These are phyloP conservation scores for Strigamia transsilvanica DNA, from an alignment of 2,888 invertebrate species.

Conservation along the genomic window DNA sequence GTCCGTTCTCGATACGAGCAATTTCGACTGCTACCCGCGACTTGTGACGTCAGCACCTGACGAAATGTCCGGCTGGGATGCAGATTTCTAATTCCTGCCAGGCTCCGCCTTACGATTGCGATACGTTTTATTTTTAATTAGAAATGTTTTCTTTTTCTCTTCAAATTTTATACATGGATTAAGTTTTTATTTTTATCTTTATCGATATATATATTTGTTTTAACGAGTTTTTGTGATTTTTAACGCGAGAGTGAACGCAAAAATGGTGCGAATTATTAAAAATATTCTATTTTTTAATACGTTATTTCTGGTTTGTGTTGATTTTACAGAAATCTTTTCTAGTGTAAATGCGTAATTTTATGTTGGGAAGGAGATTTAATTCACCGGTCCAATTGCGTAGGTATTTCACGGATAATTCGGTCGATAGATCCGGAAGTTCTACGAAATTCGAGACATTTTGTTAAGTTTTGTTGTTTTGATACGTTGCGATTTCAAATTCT, in stretches of 20 bases:
- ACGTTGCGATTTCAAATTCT: conserved; percentile 53
- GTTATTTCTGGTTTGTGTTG: not conserved
- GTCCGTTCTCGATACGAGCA: conserved; percentile 78
- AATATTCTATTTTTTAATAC: not conserved
- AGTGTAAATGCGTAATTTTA: conserved; percentile 62
- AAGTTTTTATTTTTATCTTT: not conserved
- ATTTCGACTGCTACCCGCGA: conserved; percentile 97
- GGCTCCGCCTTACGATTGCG: conserved; percentile 54
- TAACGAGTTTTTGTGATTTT: too few species aligned
- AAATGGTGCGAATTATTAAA: not conserved
- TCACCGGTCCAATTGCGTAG: conserved; percentile 72
- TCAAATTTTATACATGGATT: not conserved
- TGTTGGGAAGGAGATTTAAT: conserved; percentile 72
- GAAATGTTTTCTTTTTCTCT: not conserved
- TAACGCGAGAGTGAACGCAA: too few species aligned
- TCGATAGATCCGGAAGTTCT: conserved; percentile 78
- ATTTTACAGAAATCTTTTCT: conserved; percentile 4
- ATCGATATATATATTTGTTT: too few species aligned
- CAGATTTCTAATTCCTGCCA: conserved; percentile 76
- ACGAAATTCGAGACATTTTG: conserved; percentile 56
- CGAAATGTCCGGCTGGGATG: conserved; percentile 95
- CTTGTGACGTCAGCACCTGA: conserved; percentile 92
- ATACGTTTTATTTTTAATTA: not conserved
- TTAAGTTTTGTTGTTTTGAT: too few species aligned
- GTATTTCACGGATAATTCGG: conserved; percentile 70